phyloP scores from a whole-genome alignment of 2,888 invertebrate genomes.

The Apodemia mormo region DNA sequence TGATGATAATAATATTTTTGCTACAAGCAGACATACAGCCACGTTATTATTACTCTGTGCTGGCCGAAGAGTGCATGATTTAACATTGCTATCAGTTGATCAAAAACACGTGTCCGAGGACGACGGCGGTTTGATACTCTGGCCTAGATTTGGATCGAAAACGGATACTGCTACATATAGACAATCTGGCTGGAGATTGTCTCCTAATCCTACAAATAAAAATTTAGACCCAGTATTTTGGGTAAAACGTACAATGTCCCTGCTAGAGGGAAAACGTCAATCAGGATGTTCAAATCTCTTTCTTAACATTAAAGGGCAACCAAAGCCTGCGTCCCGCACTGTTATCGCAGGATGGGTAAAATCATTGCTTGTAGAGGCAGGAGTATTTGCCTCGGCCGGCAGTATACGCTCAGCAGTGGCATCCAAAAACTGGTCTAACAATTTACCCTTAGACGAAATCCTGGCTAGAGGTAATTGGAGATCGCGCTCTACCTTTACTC shows the following conservation, averaged over 20 bases:
- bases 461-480: constrained; percentile 15
- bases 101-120: constrained; percentile 7
- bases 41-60: constrained; percentile 23
- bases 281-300: constrained; percentile 28
- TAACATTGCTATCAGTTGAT: constrained; percentile 15
- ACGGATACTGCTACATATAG: constrained; percentile 24
- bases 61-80: constrained; percentile 15
- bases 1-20: constrained; percentile 8
- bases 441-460: constrained; percentile 33
- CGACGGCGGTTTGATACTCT: constrained; percentile 19
- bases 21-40: no score
- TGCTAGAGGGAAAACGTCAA: neutral
- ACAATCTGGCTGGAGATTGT: constrained; percentile 33
- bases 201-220: neutral
- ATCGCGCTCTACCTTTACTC: constrained; percentile 3
- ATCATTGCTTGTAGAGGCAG: constrained; percentile 26
- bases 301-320: constrained; percentile 34
- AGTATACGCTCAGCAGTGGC: constrained; percentile 33
- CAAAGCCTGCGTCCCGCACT: constrained; percentile 32
- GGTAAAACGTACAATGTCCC: constrained; percentile 24
- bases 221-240: constrained; percentile 31
- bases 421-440: constrained; percentile 30
- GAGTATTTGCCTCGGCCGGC: constrained; percentile 25
- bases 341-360: constrained; percentile 38
- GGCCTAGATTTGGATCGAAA: constrained; percentile 33